These are phyloP conservation scores for Circaetus gallicus DNA, from an alignment of 2,113 vertebrate genomes.

Conservation along the genomic window DNA sequence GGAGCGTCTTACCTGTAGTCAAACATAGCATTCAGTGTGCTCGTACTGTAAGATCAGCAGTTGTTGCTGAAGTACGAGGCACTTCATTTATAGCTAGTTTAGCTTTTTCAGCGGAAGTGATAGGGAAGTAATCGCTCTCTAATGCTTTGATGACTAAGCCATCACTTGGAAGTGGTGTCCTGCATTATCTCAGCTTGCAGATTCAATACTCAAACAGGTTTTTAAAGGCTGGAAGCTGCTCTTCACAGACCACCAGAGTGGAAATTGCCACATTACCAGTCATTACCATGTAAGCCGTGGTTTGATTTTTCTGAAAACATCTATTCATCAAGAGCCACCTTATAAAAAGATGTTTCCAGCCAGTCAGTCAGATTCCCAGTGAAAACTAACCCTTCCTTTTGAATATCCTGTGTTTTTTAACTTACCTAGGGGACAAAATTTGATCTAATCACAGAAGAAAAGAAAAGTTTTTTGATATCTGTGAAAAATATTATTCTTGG, in stretches of 20 bases:
- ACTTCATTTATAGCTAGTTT: neutral
- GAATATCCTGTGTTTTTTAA: neutral
- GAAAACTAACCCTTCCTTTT: neutral
- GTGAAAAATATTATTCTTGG: neutral
- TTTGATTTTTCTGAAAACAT: conserved; percentile 40
- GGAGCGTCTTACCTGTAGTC: neutral
- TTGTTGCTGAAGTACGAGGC: neutral
- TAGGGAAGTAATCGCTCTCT: neutral
- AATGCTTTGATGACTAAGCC: conserved; percentile 32
- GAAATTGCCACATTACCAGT: neutral
- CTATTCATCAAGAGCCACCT: neutral
- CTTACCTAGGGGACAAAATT: neutral
- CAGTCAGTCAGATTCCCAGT: neutral
- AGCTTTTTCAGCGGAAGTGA: neutral
- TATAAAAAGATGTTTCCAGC: neutral
- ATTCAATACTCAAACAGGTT: conserved; percentile 1
- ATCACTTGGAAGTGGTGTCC: conserved; percentile 3
- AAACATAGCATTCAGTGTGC: neutral
- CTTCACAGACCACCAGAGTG: neutral
- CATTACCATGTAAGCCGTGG: neutral
- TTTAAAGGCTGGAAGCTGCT: conserved; percentile 27
- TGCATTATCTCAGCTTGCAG: conserved; percentile 53
- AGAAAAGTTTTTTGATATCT: neutral
- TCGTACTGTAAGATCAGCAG: neutral
- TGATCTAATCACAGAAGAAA: neutral